Conservation (phyloP, 2,797 vertebrate species). For the Manis pentadactyla region DNA sequence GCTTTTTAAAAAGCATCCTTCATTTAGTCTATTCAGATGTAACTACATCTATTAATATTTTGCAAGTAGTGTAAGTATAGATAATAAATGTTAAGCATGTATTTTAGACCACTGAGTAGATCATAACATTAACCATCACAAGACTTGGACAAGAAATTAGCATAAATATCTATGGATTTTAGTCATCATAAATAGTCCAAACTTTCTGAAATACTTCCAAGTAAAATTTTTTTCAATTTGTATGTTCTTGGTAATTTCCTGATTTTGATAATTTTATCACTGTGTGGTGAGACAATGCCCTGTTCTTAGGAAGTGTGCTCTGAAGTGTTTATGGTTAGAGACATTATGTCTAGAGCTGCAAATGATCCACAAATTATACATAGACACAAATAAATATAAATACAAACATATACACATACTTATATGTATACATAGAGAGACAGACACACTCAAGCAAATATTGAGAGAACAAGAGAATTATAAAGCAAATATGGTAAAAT, state of each 20-base stretch:
- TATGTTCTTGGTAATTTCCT: not conserved
- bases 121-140: not conserved
- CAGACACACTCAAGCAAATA: not conserved
- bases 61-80: not conserved
- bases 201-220: not conserved
- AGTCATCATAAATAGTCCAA: not conserved
- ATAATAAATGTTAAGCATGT: not conserved
- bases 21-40: not conserved
- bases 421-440: not conserved
- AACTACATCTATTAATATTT: not conserved
- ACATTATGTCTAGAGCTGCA: not conserved
- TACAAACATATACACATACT: not conserved
- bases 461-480: not conserved
- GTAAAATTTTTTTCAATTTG: constrained; percentile 12
- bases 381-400: not conserved
- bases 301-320: not conserved
- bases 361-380: not conserved
- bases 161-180: not conserved
- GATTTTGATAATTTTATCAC: not conserved
- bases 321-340: not conserved
- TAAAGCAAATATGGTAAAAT: not conserved
- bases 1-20: not conserved
- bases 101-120: not conserved
- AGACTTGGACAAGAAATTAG: not conserved
- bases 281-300: not conserved